Evolutionary conservation across 2,113 vertebrate genomes (phyloP).

Genomic region (Leucosticte australis): DNA sequence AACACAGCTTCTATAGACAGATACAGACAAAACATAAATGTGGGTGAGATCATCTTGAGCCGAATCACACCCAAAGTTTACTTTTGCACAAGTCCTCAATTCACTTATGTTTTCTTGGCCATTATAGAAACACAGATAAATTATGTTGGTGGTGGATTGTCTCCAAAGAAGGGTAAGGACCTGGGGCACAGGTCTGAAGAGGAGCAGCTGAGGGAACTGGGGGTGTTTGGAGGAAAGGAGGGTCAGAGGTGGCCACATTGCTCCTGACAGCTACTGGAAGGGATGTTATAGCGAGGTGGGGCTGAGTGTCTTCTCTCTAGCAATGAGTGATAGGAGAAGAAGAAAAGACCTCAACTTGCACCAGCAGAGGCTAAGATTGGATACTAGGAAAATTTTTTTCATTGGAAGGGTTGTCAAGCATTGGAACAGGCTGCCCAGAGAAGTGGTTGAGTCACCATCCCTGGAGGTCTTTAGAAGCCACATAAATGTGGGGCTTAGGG

Average conservation of each 20-base stretch:
- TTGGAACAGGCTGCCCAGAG: background rate
- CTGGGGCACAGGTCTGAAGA: background rate
- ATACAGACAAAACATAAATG: background rate
- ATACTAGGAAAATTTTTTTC: background rate
- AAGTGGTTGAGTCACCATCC: background rate
- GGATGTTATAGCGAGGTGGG: rapidly evolving
- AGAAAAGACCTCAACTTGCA: background rate
- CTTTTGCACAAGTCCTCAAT: background rate
- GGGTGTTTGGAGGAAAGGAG: background rate
- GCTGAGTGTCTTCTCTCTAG: background rate
- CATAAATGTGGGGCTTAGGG: rapidly evolving
- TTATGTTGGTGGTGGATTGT: background rate
- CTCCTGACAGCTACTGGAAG: background rate
- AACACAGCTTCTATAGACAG: background rate
- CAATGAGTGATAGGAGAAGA: background rate
- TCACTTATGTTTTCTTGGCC: background rate
- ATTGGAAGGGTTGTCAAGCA: background rate
- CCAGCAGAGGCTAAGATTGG: background rate
- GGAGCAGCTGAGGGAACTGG: background rate
- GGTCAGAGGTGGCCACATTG: too few species aligned
- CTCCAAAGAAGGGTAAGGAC: background rate
- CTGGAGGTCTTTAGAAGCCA: background rate
- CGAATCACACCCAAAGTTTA: background rate
- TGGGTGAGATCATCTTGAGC: background rate
- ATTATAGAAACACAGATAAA: background rate